Percentiles rank a stretch among this genome's conserved stretches.
These are phyloP conservation scores for Eutolmus rufibarbis DNA, from an alignment of 2,888 invertebrate genomes.

Conservation along the genomic window DNA sequence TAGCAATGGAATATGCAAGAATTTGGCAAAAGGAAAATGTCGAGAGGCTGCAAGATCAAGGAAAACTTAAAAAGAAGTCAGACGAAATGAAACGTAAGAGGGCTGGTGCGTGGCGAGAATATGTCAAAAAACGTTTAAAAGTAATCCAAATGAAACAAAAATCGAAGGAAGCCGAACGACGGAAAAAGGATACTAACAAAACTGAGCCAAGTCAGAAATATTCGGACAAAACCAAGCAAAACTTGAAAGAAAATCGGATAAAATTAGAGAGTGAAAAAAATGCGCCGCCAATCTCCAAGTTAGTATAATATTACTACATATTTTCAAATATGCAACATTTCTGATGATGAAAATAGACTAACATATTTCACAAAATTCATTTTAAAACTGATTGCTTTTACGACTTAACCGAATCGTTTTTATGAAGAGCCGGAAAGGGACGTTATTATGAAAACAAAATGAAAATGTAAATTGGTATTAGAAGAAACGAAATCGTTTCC, in stretches of 20 bases:
- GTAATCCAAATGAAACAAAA: neutral
- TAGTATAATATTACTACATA: neutral
- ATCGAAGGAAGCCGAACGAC: neutral
- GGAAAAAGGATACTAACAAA: too few species aligned
- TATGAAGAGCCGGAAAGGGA: too few species aligned
- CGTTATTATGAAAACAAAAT: too few species aligned
- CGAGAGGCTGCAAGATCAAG: neutral
- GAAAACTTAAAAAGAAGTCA: neutral
- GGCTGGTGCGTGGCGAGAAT: neutral
- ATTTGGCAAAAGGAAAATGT: neutral
- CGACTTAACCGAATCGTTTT: too few species aligned
- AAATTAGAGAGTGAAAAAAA: neutral
- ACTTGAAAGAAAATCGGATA: too few species aligned
- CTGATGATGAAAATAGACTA: too few species aligned
- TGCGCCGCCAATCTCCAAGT: neutral
- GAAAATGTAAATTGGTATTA: too few species aligned
- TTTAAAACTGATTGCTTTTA: too few species aligned
- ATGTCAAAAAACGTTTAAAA: neutral
- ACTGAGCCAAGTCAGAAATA: too few species aligned
- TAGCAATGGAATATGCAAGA: neutral
- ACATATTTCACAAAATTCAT: too few species aligned
- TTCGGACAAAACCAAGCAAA: too few species aligned
- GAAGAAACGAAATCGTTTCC: too few species aligned
- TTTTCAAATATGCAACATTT: neutral
- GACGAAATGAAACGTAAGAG: neutral